These are phyloP conservation scores for Cavia aperea DNA, from an alignment of 2,113 vertebrate species.

Conservation along the genomic window DNA sequence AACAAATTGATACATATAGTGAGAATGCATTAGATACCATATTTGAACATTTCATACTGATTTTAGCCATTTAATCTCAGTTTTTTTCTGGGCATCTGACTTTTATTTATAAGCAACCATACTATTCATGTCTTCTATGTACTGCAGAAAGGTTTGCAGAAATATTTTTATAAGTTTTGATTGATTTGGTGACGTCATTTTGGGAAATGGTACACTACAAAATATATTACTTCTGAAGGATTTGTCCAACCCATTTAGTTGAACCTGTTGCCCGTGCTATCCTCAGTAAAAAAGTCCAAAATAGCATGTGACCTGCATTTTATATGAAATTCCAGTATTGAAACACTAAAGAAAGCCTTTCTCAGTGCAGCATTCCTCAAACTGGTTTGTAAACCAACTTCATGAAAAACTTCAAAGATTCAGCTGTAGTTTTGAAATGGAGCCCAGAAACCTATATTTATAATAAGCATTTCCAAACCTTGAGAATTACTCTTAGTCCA, in stretches of 20 bases:
- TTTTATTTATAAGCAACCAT: constrained; percentile 8
- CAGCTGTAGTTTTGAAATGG: neutral
- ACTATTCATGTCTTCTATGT: neutral
- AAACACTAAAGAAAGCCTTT: neutral
- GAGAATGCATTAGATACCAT: neutral
- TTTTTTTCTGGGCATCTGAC: neutral
- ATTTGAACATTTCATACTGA: neutral
- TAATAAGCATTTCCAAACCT: neutral
- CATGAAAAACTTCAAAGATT: neutral
- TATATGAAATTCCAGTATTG: neutral
- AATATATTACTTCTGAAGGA: neutral
- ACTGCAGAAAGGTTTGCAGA: neutral
- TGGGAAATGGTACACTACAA: neutral
- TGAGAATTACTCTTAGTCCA: neutral
- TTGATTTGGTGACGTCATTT: constrained; percentile 1
- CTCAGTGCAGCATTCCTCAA: neutral
- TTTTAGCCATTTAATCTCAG: neutral
- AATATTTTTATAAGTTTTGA: neutral
- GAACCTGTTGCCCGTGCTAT: neutral
- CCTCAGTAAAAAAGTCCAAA: neutral
- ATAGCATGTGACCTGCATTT: neutral
- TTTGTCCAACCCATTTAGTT: neutral
- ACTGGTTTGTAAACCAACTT: neutral
- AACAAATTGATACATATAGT: neutral
- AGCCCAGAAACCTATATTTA: neutral